Base-by-base conservation (phyloP, 2,888 invertebrate species). In the Leucozona laternaria region DNA sequence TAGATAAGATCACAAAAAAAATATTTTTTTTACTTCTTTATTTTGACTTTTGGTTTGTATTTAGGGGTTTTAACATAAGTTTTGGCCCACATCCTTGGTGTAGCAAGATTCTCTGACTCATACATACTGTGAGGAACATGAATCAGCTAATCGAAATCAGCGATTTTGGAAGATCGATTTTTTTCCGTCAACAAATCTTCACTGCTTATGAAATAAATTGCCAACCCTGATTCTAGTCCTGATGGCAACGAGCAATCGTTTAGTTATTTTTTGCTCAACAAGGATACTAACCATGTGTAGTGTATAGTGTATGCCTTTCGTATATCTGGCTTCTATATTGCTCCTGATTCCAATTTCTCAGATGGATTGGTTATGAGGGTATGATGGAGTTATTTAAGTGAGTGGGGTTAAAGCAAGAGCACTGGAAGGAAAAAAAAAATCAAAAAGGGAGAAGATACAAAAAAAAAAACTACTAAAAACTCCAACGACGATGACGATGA, bases 331-430 rank as follows among this genome's bases (percentile, higher is more conserved):
- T 81, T 71, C 64, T 55, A 71, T 73, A 72, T 78, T 73, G 82
- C 73, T 83, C 34, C 78, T 83, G 82, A 83, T 79, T 78, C 82
- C 82, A 83, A 83, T 83, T 83, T 78, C 82, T 73, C 82, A 83
- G 82, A 78, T 83, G 77, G 81, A 82, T 82, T 82, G 81, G 81
- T 82, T 82, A 82, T 77, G 77, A 82, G 77, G 81, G 71, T 71
- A 82, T 64, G 77, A 77, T 82, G 71, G 71, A 82, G 81, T 82
- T 77, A 82, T 77, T 82, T 57, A 82, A 77, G 71, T 77, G 81
- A 66, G 71, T 70, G 57, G 71, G 64, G 71, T 82, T 71, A 71
- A 62, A 77, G 53, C 40, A 71, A 28, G 55, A 66, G 48, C 60
- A 62, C 34, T 76, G 43, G 15, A 50, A 75, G 48, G 25, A 68